A percentile compares a stretch with the other conserved stretches of the same genome.
Evolutionary conservation across 1,140 invertebrate species (phyloP).

Genomic region (Pachyrhynchus sulphureomaculatus): DNA sequence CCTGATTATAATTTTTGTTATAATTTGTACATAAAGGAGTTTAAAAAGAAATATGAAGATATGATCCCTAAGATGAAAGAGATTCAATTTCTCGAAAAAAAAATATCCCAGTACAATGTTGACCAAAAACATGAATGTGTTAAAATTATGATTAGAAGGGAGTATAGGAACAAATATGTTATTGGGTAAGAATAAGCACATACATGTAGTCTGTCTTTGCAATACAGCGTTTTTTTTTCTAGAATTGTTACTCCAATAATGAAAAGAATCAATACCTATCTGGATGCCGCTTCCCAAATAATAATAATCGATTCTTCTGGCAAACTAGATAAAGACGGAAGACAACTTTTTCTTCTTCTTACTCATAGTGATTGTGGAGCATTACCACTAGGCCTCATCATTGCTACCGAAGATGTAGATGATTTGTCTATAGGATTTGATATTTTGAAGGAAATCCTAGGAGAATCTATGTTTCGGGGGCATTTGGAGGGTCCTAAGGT

Average conservation of each 20-base stretch:
- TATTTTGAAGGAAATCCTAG: not conserved
- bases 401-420: not conserved
- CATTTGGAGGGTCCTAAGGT: slow-evolving; percentile 4
- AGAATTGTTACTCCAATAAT: too few species aligned
- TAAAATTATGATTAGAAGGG: not conserved
- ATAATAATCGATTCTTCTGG: too few species aligned
- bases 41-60: slow-evolving; percentile 2
- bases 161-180: slow-evolving; percentile 5
- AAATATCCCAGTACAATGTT: too few species aligned
- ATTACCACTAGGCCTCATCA: slow-evolving; percentile 16
- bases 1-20: slow-evolving; percentile 2
- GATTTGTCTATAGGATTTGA: not conserved
- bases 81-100: too few species aligned
- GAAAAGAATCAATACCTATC: too few species aligned
- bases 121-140: not conserved
- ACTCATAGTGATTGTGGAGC: not conserved
- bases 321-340: too few species aligned
- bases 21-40: slow-evolving; percentile 6
- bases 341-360: too few species aligned
- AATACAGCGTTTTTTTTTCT: not conserved
- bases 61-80: too few species aligned
- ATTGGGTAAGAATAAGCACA: slow-evolving; percentile 5
- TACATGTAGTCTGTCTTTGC: not conserved
- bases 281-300: too few species aligned
- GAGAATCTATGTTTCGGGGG: slow-evolving; percentile 1